Evolutionary conservation across 1,140 invertebrate species (phyloP), one percentile per base, ranked within the genome.

Genomic region (Drosophila mojavensis): DNA sequence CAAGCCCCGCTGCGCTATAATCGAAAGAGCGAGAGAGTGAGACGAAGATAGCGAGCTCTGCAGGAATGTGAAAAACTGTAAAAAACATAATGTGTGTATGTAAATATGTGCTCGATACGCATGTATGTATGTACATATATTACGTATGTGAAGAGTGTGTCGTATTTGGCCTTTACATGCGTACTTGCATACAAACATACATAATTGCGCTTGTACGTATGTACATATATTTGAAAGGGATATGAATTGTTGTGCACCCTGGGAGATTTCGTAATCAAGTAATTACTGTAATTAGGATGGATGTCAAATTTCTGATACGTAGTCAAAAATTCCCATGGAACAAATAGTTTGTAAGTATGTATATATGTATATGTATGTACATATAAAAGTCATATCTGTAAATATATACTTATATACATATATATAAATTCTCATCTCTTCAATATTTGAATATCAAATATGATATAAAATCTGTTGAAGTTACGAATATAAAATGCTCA

Each of bases 201-300:
- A 45, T 33, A 11, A 28, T 5, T 15, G 15, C 20, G 6, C 13
- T 10, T 26, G 17, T 15, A 20, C 30, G 50, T 30, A 24, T 24
- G 24, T 63, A 20, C 13, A n/a, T 45, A 20, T 15, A n/a, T 45
- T 60, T 61, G 17, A 58, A 26, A 72, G 74, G 58, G 77, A 53
- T 61, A 73, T 24, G 36, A 71, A 67, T 73, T 68, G 65, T 47
- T 79, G 60, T 66, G 69, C 80, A 70, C 84, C 85, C 84, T 90
- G 81, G 84, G 84, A 88, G 84, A 88, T 80, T 88, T 88, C 83
- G 80, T 78, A 89, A 88, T 88, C 80, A 88, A 88, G 80, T 88
- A 88, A 88, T 88, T 80, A 84, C 78, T 89, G 70, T 88, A 89
- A 88, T 88, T 89, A 84, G 55, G 26, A 65, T 77, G 76, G 68